Base-by-base conservation (phyloP, 2,113 vertebrate species). In the Syrmaticus mikado region DNA sequence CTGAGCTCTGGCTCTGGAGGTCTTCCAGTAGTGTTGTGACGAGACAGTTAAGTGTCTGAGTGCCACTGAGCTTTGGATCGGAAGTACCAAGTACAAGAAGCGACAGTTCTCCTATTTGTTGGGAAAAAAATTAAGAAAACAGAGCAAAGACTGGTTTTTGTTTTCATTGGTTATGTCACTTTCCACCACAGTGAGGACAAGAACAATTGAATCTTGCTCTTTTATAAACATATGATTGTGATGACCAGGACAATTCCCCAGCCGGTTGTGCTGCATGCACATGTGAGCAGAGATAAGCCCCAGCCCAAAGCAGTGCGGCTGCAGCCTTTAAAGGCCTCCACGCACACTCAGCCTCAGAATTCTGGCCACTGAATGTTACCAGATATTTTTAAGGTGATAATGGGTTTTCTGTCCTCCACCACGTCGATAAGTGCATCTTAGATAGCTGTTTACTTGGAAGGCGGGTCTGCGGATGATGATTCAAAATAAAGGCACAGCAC, bases 301-400 rank as follows among this genome's bases (percentile, higher is more conserved):
- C 64, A 8, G 27, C 46, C 70, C 52, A 6, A 9, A 19, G 41
- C 8, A 0, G 1, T 2, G 30, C 8, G 2, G 20, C 22, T 38
- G 48, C 15, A 36, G 30, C 60, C 53, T 48, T 24, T 13, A 2
- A 6, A 3, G 32, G 52, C 8, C 1, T 34, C 2, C 3, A 11
- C 6, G n/a, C 20, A 70, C 32, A 28, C 28, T 52, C 50, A 45
- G 2, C 60, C 21, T 61, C 25, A 10, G 21, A 24, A 1, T 62
- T 46, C 18, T 30, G 57, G 20, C 38, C 34, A 15, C 5, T 20
- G 62, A 15, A 12, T 27, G 8, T 1, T 38, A 13, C 8, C 27
- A 58, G 48, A 10, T 8, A n/a, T 30, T 24, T 50, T 57, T 46
- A 64, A 46, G 3, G 6, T 15, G 7, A 45, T 58, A 8, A 25